Percentiles rank a stretch among this genome's conserved stretches.
phyloP scores from a whole-genome alignment of 2,113 vertebrate genomes.

The Xenus cinereus region DNA sequence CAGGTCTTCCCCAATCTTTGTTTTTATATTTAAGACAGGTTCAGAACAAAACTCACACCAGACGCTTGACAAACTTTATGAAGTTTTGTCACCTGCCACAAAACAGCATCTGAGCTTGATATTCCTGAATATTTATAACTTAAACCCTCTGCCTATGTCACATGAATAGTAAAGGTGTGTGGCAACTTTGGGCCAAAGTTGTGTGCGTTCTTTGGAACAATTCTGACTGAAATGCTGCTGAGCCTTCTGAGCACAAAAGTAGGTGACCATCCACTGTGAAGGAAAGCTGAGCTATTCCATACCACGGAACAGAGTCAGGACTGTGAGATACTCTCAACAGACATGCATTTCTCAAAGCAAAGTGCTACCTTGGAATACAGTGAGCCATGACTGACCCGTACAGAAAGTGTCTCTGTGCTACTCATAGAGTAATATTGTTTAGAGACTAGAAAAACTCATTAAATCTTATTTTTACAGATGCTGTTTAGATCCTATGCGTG shows the following conservation, averaged over 20 bases:
- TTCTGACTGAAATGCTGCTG: background rate
- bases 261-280: background rate
- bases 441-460: background rate
- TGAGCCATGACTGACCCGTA: background rate
- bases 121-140: background rate
- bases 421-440: background rate
- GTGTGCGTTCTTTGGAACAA: background rate
- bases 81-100: background rate
- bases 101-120: background rate
- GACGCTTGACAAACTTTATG: background rate
- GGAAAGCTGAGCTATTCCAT: background rate
- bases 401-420: background rate
- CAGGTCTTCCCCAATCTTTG: background rate
- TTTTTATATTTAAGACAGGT: background rate
- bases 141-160: background rate
- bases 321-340: background rate
- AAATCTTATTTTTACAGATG: background rate
- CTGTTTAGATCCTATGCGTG: background rate
- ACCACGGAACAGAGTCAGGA: too few species aligned
- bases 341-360: background rate
- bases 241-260: background rate
- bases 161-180: rapidly evolving
- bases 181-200: background rate
- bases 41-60: background rate
- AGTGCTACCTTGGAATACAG: background rate